Evolutionary conservation across 2,113 vertebrate species (phyloP).

Genomic region (Nipponia nippon): DNA sequence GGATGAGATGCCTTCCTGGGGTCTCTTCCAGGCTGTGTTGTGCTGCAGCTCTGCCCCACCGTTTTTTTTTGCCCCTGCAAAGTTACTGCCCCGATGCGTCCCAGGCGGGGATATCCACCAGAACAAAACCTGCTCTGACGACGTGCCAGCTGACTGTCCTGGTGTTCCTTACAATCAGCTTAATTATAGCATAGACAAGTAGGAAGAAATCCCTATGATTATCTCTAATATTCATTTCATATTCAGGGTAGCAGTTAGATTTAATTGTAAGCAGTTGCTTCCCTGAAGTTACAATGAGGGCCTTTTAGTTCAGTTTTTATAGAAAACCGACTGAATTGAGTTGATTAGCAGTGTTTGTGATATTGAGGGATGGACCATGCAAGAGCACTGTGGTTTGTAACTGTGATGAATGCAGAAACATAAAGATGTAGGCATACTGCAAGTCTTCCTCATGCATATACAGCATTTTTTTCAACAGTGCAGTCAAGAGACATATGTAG

Average conservation of each 20-base stretch:
- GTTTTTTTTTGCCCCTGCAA: neutral
- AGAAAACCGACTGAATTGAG: slow-evolving; percentile 57
- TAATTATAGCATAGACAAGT: slow-evolving; percentile 65
- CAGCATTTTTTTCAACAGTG: neutral
- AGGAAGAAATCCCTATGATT: slow-evolving; percentile 56
- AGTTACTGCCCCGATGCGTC: neutral
- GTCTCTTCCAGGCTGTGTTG: neutral
- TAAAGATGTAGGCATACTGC: neutral
- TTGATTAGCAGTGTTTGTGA: slow-evolving; percentile 66
- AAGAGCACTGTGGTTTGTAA: slow-evolving; percentile 18
- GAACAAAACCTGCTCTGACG: slow-evolving; percentile 20
- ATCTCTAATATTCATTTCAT: slow-evolving; percentile 64
- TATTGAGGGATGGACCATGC: neutral
- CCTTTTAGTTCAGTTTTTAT: slow-evolving; percentile 60
- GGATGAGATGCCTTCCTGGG: neutral
- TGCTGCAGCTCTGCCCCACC: neutral
- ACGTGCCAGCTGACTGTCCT: slow-evolving; percentile 14
- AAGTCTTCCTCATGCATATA: neutral
- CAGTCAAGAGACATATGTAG: neutral
- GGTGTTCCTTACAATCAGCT: slow-evolving; percentile 56
- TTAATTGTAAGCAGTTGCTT: slow-evolving; percentile 66
- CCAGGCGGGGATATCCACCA: neutral
- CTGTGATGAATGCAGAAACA: slow-evolving; percentile 43
- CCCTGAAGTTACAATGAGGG: slow-evolving; percentile 61
- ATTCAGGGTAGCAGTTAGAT: slow-evolving; percentile 60